Base-by-base conservation (phyloP, 2,797 vertebrate genomes). In the Parauchenoglanis punctatus region DNA sequence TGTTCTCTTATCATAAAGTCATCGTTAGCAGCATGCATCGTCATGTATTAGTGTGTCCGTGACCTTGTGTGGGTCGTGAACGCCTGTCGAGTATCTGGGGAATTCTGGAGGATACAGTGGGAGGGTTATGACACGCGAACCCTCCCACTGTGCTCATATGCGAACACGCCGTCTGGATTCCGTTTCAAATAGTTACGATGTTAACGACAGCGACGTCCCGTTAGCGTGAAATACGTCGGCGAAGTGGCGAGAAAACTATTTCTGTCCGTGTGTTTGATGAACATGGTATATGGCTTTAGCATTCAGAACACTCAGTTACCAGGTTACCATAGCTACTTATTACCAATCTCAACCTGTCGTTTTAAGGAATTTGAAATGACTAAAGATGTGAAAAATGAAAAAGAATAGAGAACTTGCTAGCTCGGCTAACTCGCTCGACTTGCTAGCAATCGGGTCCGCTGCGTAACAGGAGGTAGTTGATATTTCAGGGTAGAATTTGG, bases 1-100 rank as follows among this genome's bases (percentile, higher is more conserved):
- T n/a, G 75, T 85, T 89, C 85, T 80, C 88, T 88, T 85, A 56
- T 82, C 83, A 84, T 88, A 90, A 88, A 88, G 83, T 65, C 59
- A 83, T 13, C 59, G 12, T 65, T 61, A 73, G 65, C 87, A 70
- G 13, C 31, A 68, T 83, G 63, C 46, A 54, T 7, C 1, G 44
- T 7, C 35, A 54, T 11, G 46, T 20, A 12, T 52, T 20, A 52
- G 63, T 44, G 76, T 70, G 59, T 75, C 25, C 44, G 52, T 88
- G 85, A 86, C 81, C 82, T 89, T 89, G 63, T 81, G 31, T 86
- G 76, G 58, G 23, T 20, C 2, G 7, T 23, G 63, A 80, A 20
- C 3, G 2, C 28, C 63, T 7, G 25, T 17, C 1, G 83, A 73
- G 46, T 73, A 73, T 84, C 68, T 59, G 49, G n/a, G 68, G 54